phyloP scores from a whole-genome alignment of 1,140 invertebrate species.

The Dicyema japonicum region DNA sequence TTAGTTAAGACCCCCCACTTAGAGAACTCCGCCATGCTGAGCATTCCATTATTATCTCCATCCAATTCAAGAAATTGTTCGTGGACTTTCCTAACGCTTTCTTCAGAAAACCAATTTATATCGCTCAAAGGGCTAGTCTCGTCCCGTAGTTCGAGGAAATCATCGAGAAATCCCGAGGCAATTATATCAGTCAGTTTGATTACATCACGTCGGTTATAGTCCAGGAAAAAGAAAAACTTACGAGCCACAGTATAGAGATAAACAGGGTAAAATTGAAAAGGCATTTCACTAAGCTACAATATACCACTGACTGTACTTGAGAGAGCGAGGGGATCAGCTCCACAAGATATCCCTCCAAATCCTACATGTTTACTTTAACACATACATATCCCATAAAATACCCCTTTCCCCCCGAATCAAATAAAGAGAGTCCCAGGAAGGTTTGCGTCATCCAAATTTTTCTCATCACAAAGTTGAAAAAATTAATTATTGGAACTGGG shows the following conservation, averaged over 20 bases:
- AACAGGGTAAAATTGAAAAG: conserved; percentile 52
- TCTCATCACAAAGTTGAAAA: conserved; percentile 75
- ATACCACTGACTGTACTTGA: conserved; percentile 21
- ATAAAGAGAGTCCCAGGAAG: conserved; percentile 53
- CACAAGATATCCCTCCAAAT: conserved; percentile 66
- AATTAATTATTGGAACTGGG: conserved; percentile 26
- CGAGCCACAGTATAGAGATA: conserved; percentile 72
- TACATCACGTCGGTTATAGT: conserved; percentile 46
- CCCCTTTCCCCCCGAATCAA: conserved; percentile 61
- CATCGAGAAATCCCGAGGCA: conserved; percentile 56
- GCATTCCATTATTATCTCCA: conserved; percentile 68
- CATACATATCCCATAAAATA: conserved; percentile 46
- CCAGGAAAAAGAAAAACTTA: conserved; percentile 75
- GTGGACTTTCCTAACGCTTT: conserved; percentile 53
- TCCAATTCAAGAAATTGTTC: conserved; percentile 68
- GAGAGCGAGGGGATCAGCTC: conserved; percentile 60
- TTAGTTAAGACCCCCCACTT: conserved; percentile 1
- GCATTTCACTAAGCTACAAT: not conserved
- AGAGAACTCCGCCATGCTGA: conserved; percentile 29
- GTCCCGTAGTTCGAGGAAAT: conserved; percentile 50
- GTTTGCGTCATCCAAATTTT: conserved; percentile 73
- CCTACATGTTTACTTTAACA: conserved; percentile 23
- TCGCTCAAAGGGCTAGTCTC: conserved; percentile 50
- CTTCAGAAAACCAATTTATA: conserved; percentile 68
- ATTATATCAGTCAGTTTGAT: conserved; percentile 62